These are phyloP conservation scores for Danio jaintianensis DNA, from an alignment of 2,797 vertebrate genomes.

Conservation along the genomic window DNA sequence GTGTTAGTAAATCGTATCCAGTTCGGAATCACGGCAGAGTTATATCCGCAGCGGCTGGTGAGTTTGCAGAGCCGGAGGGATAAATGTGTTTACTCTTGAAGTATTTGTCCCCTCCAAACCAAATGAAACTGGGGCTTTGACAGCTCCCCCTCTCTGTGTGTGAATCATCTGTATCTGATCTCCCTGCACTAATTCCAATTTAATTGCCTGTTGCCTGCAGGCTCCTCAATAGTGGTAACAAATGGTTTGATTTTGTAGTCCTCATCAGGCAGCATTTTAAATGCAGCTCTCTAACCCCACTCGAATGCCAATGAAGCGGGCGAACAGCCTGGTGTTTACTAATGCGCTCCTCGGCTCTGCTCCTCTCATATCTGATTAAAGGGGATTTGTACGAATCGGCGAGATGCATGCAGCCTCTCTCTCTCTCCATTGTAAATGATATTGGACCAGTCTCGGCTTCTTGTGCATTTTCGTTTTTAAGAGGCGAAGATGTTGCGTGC, in stretches of 20 bases:
- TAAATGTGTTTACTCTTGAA: constrained; percentile 66
- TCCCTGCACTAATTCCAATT: constrained; percentile 99
- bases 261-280: constrained; percentile 99
- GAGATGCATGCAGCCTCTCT: constrained; percentile 87
- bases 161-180: constrained; percentile 86
- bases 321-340: constrained; percentile 99
- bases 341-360: constrained; percentile 92
- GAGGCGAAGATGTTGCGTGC: background rate
- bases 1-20: constrained; percentile 40
- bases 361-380: constrained; percentile 99
- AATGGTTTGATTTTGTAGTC: constrained; percentile 99
- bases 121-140: constrained; percentile 83
- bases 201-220: constrained; percentile 99
- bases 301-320: constrained; percentile 99
- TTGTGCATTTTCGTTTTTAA: constrained; percentile 48
- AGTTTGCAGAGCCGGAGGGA: constrained; percentile 40
- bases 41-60: background rate
- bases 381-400: constrained; percentile 91
- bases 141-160: constrained; percentile 80
- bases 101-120: constrained; percentile 76
- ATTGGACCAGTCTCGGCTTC: constrained; percentile 66
- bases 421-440: constrained; percentile 92
- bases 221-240: constrained; percentile 99
- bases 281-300: constrained; percentile 99
- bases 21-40: constrained; percentile 38